Base-by-base conservation (phyloP, 2,888 invertebrate species). In the Dysmachus trigonus region DNA sequence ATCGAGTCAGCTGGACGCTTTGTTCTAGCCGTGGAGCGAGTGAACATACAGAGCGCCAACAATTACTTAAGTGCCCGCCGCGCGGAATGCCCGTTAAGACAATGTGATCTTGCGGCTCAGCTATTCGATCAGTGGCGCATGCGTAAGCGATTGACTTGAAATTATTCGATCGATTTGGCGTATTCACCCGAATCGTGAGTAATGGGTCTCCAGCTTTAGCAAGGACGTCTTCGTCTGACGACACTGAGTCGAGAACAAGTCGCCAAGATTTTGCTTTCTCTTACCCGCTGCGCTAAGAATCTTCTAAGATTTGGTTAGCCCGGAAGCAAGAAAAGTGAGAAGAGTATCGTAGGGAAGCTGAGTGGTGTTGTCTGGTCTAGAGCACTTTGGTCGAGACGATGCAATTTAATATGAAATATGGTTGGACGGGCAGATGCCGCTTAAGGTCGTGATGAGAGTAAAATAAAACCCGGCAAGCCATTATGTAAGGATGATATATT, bases 61-160 rank as follows among this genome's bases (percentile, higher is more conserved):
- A 77, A 77, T 77, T 77, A 77, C 47, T 76, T 77, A 62, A 13
- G n/a, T n/a, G 38, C 38, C 22, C 35, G 38, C 38, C 33, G 18
- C 51, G 51, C 62, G 62, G 62, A 62, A 62, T 62, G 18, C 22
- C 62, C 18, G 62, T 22, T 62, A 62, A 22, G 47, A 47, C 47
- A 47, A 7, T 27, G 62, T 2, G 62, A 27, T 62, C 62, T 83
- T 83, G 41, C 83, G 27, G 72, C 53, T 83, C 71, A 83, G 72
- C 41, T 30, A 72, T 83, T 33, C 72, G 72, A 83, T 83, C 27
- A 2, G 8, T 2, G 30, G 72, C 72, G 83, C 83, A 83, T 41
- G 83, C 72, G 72, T 83, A 38, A 83, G 33, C 83, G 72, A 72
- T 83, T 83, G 72, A 72, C 83, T 83, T 72, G 83, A 83, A 30